Evolutionary conservation across 2,888 invertebrate species (phyloP).

Genomic region (Spisula solida): DNA sequence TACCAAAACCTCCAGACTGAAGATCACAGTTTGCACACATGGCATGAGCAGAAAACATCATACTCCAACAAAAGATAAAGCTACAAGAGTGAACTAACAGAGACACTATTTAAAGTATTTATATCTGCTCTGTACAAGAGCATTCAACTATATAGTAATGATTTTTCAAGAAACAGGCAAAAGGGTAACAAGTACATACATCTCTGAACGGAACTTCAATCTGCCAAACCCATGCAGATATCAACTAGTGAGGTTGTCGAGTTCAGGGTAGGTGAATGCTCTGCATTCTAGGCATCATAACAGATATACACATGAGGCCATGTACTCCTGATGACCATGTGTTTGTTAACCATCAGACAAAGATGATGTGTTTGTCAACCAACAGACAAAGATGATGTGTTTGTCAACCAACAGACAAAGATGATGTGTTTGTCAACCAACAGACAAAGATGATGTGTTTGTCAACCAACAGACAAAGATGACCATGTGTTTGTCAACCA

Average conservation of each 20-base stretch:
- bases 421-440: too few species aligned
- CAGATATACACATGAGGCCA: not conserved
- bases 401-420: too few species aligned
- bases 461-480: too few species aligned
- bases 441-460: too few species aligned
- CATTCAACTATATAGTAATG: not conserved
- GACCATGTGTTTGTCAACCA: too few species aligned
- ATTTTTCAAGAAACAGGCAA: slow-evolving; percentile 2
- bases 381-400: too few species aligned
- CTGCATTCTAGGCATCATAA: not conserved
- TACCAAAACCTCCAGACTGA: too few species aligned
- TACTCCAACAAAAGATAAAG: not conserved
- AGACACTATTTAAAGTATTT: not conserved
- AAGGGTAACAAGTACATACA: slow-evolving; percentile 12
- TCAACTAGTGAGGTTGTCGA: not conserved
- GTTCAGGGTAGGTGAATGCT: not conserved
- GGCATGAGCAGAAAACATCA: not conserved
- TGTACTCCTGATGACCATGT: not conserved
- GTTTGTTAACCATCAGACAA: too few species aligned
- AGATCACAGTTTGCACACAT: too few species aligned
- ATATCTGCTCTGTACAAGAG: not conserved
- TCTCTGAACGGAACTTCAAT: not conserved
- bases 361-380: too few species aligned
- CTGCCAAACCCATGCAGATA: not conserved
- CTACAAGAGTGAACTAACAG: not conserved